Base-by-base conservation (phyloP, 1,140 invertebrate genomes). In the Odontomachus brunneus region DNA sequence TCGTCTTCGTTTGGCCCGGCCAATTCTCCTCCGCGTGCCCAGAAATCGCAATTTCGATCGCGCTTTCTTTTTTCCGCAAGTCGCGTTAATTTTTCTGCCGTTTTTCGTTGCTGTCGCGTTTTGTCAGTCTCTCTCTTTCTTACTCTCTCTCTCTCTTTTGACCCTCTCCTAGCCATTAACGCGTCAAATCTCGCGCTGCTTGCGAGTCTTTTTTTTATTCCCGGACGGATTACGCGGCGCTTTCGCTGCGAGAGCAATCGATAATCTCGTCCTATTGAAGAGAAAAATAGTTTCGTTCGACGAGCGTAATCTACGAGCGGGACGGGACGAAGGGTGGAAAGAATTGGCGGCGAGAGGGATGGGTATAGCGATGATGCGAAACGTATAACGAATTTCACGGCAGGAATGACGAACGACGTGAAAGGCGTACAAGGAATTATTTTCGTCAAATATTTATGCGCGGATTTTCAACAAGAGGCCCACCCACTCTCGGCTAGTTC, bases 211-310 rank as follows among this genome's bases (percentile, higher is more conserved):
- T 69, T 80, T 26, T 7, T 19, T 4, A 17, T 53, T 15, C n/a
- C n/a, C 7, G 49, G 75, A 9, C 49, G 65, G 75, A 80, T 80
- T 80, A 80, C 75, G 65, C n/a, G 29, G 74, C 65, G 65, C n/a
- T 80, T 80, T 80, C 17, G 63, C 22, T 80, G 11, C 75, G 65
- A 69, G 62, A 71, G 63, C 65, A 69, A 80, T 80, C 75, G 75
- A 80, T 80, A 80, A 80, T 80, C 75, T 80, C 75, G 51, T 80
- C 65, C 65, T 69, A 80, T 80, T 80, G 65, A 71, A 71, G 65
- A 69, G 75, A 80, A 80, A 80, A 80, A 80, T 80, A 80, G 75
- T 80, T 80, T 80, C 33, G 75, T 57, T 69, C 75, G 65, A 80
- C 65, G 51, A 80, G 65, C 65, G 75, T 80, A 71, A 71, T 80